Percentiles rank a stretch among this genome's conserved stretches.
Evolutionary conservation across 2,797 vertebrate genomes (phyloP).

Genomic region (Anabas testudineus): DNA sequence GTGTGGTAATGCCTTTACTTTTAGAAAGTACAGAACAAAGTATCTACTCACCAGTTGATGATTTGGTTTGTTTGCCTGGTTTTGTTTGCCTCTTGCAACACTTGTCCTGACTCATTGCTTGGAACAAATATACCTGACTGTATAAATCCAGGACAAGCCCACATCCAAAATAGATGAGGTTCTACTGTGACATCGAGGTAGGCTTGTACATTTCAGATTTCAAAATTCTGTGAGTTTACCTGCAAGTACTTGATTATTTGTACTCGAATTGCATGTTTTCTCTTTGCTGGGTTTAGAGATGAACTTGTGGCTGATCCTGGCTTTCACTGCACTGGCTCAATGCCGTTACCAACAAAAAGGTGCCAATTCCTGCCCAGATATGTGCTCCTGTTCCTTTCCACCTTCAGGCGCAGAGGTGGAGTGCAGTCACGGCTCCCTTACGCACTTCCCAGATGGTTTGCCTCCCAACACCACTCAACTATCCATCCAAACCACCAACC

Average conservation of each 20-base stretch:
- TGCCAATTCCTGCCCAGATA: slow-evolving; percentile 57
- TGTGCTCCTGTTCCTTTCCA: slow-evolving; percentile 63
- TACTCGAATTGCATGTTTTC: not conserved
- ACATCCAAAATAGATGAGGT: slow-evolving; percentile 4
- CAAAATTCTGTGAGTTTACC: not conserved
- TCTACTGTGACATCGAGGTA: slow-evolving; percentile 48
- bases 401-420: slow-evolving; percentile 51
- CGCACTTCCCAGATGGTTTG: slow-evolving; percentile 69
- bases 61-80: slow-evolving; percentile 61
- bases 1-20: slow-evolving; percentile 32
- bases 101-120: slow-evolving; percentile 50
- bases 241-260: not conserved
- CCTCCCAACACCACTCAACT: slow-evolving; percentile 62
- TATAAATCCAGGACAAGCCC: slow-evolving; percentile 10
- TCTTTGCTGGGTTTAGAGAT: slow-evolving; percentile 50
- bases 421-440: slow-evolving; percentile 63
- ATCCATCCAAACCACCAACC: slow-evolving; percentile 68
- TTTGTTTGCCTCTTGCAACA: slow-evolving; percentile 76
- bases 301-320: slow-evolving; percentile 56
- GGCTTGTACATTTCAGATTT: slow-evolving; percentile 16
- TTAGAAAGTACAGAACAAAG: slow-evolving; percentile 40
- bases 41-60: slow-evolving; percentile 19
- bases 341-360: slow-evolving; percentile 9
- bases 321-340: slow-evolving; percentile 41
- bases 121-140: slow-evolving; percentile 28